Percentiles rank a stretch among this genome's conserved stretches.
These are phyloP conservation scores for Bryconaethiops microstoma DNA, from an alignment of 2,797 vertebrate genomes.

Conservation along the genomic window DNA sequence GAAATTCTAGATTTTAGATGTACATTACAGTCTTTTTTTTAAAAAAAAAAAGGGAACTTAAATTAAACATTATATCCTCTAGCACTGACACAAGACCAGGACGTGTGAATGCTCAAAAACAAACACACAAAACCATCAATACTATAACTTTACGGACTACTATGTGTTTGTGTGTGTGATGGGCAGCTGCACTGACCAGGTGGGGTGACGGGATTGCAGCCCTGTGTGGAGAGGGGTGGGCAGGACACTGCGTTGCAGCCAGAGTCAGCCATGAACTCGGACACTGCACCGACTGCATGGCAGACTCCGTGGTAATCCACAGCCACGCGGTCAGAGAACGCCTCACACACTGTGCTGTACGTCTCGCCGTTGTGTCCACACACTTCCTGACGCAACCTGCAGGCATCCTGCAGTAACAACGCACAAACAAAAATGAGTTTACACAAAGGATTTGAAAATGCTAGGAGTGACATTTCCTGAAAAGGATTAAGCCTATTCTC, in stretches of 20 bases:
- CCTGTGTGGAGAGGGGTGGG: conserved; percentile 73
- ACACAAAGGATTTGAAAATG: not conserved
- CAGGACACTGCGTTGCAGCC: conserved; percentile 87
- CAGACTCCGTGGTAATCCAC: conserved; percentile 88
- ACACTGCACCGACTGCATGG: conserved; percentile 84
- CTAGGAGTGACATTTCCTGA: too few relatives aligned
- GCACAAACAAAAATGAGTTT: conserved; percentile 9
- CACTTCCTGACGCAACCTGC: conserved; percentile 77
- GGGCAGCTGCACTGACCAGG: conserved; percentile 78
- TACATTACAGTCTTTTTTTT: too few relatives aligned
- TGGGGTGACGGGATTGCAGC: conserved; percentile 85
- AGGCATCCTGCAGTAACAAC: conserved; percentile 77
- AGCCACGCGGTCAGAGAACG: conserved; percentile 87
- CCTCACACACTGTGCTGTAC: conserved; percentile 87
- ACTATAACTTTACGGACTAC: not conserved
- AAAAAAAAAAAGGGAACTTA: too few relatives aligned
- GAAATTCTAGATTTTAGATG: too few relatives aligned
- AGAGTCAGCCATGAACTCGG: conserved; percentile 72
- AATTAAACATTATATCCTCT: too few relatives aligned
- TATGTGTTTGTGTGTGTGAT: not conserved
- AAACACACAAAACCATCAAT: not conserved
- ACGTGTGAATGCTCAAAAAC: too few relatives aligned
- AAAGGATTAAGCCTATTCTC: too few relatives aligned
- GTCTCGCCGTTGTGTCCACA: conserved; percentile 93
- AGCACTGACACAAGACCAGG: too few relatives aligned